Evolutionary conservation across 2,888 invertebrate genomes (phyloP), one percentile per base, ranked within the genome.

Genomic region (Orthosia gothica): DNA sequence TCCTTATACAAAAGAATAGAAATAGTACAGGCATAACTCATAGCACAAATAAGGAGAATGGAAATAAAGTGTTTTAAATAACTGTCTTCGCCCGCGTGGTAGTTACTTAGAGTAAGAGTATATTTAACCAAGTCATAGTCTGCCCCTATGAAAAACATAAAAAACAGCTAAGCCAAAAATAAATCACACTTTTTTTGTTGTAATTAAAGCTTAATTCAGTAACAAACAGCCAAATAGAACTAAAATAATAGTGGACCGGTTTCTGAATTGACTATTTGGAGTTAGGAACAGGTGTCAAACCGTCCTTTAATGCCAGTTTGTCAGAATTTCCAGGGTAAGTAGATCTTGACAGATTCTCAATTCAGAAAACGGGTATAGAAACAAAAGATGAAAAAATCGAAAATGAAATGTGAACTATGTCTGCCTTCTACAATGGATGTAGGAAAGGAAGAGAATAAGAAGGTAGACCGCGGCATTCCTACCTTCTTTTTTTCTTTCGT

Each of bases 401-500:
- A 74, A 62, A 9, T 9, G 5, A 74, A 73, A 74, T 16, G 15
- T 54, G 23, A 20, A 45, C 15, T n/a, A 74, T 13, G 40, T 61
- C 45, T 62, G 76, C 68, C 50, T 62, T 55, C 26, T 20, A 75
- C 54, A 76, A 76, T 45, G 23, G 26, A 59, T 40, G 11, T 66
- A 66, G 58, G 49, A 68, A 12, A 61, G 13, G 54, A 75, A 76
- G 54, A 75, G 61, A 76, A 75, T 55, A 68, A 76, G 75, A 75
- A 75, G 75, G 75, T 75, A 45, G 45, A 75, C 68, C 61, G 26
- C 59, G 59, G 45, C 26, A 68, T 45, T 45, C 75, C 61, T 75
- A 75, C 75, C 75, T 75, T 76, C 75, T 76, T 59, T 57, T 55
- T 75, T 68, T 45, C 61, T 61, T 76, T 61, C 61, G 47, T 71